phyloP scores from a whole-genome alignment of 2,888 invertebrate species.

The Callyntrura guangdongensis region DNA sequence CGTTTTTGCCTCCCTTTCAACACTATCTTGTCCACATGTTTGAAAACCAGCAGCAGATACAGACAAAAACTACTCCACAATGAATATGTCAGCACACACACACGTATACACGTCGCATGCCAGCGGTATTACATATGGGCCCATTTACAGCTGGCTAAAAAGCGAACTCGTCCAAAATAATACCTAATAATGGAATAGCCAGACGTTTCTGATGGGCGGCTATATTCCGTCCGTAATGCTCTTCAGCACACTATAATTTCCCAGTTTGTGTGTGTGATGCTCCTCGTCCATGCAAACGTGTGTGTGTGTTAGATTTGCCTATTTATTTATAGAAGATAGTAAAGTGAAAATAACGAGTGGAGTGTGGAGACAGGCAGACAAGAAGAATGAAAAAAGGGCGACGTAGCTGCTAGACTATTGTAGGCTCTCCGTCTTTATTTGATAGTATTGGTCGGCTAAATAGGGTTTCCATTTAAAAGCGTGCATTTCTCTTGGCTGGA shows the following conservation, averaged over 20 bases:
- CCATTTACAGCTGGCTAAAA: conserved; percentile 28
- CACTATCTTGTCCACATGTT: too few species aligned
- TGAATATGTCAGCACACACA: not conserved
- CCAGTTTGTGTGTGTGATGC: not conserved
- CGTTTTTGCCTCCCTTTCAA: conserved; percentile 17
- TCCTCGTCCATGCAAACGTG: not conserved
- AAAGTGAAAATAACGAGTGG: not conserved
- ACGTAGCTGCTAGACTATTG: not conserved
- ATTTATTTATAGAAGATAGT: conserved; percentile 19
- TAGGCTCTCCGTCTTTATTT: not conserved
- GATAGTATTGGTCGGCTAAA: not conserved
- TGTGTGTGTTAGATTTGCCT: not conserved
- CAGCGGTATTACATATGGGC: not conserved
- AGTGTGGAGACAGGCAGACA: not conserved
- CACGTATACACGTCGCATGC: not conserved
- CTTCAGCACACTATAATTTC: too few species aligned
- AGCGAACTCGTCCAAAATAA: not conserved
- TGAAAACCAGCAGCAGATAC: not conserved
- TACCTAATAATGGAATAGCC: not conserved
- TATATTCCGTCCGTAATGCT: not conserved
- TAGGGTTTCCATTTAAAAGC: too few species aligned
- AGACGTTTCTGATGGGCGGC: not conserved
- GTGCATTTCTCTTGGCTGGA: not conserved
- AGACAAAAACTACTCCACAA: too few species aligned
- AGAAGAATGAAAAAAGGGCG: not conserved